Evolutionary conservation across 2,888 invertebrate species (phyloP).

Genomic region (Rhimphoctona megacephalus): DNA sequence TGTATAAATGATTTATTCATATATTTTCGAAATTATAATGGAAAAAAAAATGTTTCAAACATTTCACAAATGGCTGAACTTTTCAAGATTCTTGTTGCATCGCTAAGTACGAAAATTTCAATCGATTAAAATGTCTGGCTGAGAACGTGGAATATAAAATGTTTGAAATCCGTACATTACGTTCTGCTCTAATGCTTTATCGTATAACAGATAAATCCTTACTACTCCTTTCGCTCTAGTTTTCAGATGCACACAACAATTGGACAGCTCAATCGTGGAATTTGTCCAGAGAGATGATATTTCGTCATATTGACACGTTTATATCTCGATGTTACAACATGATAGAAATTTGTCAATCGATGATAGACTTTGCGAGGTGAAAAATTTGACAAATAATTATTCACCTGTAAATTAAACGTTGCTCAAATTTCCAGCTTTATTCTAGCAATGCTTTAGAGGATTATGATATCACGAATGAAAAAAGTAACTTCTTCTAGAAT

Average conservation of each 20-base stretch:
- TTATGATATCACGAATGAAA: background rate
- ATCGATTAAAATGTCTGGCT: background rate
- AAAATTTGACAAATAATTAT: background rate
- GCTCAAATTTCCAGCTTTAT: too few species aligned
- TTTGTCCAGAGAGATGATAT: conserved; percentile 92
- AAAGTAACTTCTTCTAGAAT: conserved; percentile 84
- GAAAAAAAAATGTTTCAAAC: background rate
- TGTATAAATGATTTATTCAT: background rate
- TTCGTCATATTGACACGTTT: conserved; percentile 95
- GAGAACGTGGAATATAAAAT: background rate
- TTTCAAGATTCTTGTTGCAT: background rate
- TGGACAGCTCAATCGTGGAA: conserved; percentile 88
- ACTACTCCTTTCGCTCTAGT: conserved; percentile 80
- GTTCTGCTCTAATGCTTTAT: background rate
- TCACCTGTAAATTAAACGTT: background rate
- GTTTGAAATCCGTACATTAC: conserved; percentile 3
- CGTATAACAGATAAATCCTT: conserved; percentile 6
- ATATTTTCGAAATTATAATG: background rate
- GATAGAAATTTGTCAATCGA: conserved; percentile 94
- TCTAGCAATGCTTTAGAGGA: too few species aligned
- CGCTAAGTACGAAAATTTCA: conserved; percentile 1
- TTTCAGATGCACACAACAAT: conserved; percentile 87
- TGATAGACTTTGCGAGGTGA: conserved; percentile 94
- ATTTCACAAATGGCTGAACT: background rate
- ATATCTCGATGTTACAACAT: conserved; percentile 94